Base-by-base conservation (phyloP, 2,797 vertebrate species). In the Nannoperca australis region DNA sequence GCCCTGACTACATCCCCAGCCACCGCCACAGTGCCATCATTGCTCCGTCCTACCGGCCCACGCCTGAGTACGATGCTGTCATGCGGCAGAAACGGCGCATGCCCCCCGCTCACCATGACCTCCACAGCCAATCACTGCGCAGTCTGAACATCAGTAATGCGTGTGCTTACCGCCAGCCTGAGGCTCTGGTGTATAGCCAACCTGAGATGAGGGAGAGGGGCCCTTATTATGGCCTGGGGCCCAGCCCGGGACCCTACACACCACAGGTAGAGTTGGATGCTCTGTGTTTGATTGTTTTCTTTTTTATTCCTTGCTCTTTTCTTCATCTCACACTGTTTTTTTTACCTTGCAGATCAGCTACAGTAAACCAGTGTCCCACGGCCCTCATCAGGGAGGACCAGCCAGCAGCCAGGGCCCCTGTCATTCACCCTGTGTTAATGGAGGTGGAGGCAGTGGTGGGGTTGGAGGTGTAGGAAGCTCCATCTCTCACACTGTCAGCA, bases 401-500 rank as follows among this genome's bases (percentile, higher is more conserved):
- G 85, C 86, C 51, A 94, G 78, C 32, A 88, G 80, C 82, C 90
- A 93, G 78, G 89, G 61, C 78, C 24, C 89, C 44, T 74, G 94
- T 91, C 70, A 94, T 62, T 85, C 95, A 80, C 91, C 81, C 91
- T 92, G 90, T 14, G 0, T 95, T 81, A 76, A 94, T 81, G 92
- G 91, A 50, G 84, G 87, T 1, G 90, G 88, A 17, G 89, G 84
- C 20, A 61, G 72, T 1, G 56, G 77, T 0, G 89, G 81, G 2
- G 81, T 80, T 14, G 90, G 83, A 17, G 84, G 87, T 4, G 87
- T 84, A 3, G 94, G 93, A 44, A 97, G 93, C 18, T 96, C 97
- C 79, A 98, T 99, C 88, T 99, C 97, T 0, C 98, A 99, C 90
- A 99, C 98, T 0, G 97, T 99, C 83, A 99, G 98, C 93, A 99